phyloP scores from a whole-genome alignment of 2,113 vertebrate species.

The Odontesthes bonariensis region DNA sequence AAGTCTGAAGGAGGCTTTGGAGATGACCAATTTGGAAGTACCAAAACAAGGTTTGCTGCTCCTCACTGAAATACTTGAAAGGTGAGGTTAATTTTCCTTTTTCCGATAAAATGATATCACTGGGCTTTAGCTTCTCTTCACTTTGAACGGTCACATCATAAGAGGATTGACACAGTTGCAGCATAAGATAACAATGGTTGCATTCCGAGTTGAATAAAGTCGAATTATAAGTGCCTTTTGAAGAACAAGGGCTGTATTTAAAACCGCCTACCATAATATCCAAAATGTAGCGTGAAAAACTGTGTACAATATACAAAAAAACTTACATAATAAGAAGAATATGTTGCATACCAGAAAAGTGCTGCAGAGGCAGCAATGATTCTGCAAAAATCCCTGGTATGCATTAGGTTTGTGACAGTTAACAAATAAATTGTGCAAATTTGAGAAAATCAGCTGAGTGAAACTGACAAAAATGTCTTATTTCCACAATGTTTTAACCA shows the following conservation, averaged over 20 bases:
- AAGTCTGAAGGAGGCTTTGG: conserved; percentile 87
- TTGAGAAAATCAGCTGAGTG: too few relatives aligned
- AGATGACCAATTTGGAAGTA: conserved; percentile 86
- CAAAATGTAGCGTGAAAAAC: neutral
- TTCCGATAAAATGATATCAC: neutral
- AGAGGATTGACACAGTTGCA: neutral
- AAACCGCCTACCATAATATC: neutral
- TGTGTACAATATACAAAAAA: neutral
- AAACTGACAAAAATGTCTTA: too few relatives aligned
- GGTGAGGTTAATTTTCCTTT: conserved; percentile 77
- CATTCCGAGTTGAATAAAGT: neutral
- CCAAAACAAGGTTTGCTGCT: conserved; percentile 91
- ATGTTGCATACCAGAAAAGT: neutral
- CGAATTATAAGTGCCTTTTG: neutral
- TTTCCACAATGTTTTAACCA: neutral
- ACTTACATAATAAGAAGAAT: too few relatives aligned
- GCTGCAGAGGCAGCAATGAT: neutral
- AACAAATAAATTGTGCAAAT: too few relatives aligned
- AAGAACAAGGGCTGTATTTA: neutral
- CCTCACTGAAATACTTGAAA: conserved; percentile 89
- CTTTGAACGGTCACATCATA: neutral
- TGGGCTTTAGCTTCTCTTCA: neutral
- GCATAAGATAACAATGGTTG: neutral
- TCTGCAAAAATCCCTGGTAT: neutral
- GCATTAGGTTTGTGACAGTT: too few relatives aligned